These are phyloP conservation scores for Augochlora pura DNA, from an alignment of 1,140 invertebrate species.

Conservation along the genomic window DNA sequence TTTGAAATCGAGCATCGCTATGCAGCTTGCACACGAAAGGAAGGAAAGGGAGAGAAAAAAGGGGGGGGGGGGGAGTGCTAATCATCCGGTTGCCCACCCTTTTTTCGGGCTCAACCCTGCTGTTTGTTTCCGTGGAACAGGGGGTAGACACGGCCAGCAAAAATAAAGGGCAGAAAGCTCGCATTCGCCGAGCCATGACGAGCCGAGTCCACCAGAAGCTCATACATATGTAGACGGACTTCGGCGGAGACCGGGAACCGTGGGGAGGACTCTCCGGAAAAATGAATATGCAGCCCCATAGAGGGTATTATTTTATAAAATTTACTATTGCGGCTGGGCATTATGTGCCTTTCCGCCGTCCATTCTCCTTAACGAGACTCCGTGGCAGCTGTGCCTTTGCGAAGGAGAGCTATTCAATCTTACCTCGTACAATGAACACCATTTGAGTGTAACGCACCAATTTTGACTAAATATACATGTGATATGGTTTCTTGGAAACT, in stretches of 20 bases:
- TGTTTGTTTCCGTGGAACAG: conserved; percentile 51
- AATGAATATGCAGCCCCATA: conserved; percentile 74
- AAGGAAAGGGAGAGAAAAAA: conserved; percentile 25
- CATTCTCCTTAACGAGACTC: conserved; percentile 18
- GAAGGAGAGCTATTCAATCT: neutral
- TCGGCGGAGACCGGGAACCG: conserved; percentile 39
- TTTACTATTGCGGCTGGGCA: conserved; percentile 68
- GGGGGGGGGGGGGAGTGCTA: conserved; percentile 41
- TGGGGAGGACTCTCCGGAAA: conserved; percentile 71
- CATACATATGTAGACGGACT: conserved; percentile 74
- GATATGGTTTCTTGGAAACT: no score
- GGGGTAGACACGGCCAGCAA: conserved; percentile 26
- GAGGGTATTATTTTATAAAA: conserved; percentile 73
- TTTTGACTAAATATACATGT: no score
- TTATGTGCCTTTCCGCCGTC: conserved; percentile 54
- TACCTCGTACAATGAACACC: neutral
- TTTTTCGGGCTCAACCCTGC: conserved; percentile 25
- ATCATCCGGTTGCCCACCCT: conserved; percentile 53
- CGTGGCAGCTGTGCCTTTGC: conserved; percentile 1
- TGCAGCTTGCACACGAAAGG: conserved; percentile 44
- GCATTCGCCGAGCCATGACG: conserved; percentile 72
- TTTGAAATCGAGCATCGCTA: neutral
- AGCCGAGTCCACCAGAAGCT: conserved; percentile 70
- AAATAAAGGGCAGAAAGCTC: conserved; percentile 65
- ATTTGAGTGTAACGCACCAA: no score